A percentile compares a stretch with the other conserved stretches of the same genome.
Evolutionary conservation across 2,113 vertebrate species (phyloP).

Genomic region (Heterocephalus glaber): DNA sequence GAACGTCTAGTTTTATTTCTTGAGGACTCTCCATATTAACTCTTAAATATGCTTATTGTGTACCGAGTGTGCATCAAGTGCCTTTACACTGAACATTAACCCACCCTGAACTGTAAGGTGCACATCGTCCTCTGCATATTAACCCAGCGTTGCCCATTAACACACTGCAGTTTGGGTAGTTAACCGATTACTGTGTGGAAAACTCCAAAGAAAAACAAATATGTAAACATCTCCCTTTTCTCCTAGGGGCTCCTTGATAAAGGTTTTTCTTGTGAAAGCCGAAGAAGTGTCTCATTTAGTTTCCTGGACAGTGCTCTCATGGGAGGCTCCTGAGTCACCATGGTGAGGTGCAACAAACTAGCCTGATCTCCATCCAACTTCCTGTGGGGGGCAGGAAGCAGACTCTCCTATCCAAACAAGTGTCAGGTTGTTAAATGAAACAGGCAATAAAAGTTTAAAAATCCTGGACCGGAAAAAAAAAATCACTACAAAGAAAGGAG

Average conservation of each 20-base stretch:
- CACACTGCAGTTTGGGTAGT: background rate
- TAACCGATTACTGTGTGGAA: background rate
- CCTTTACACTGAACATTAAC: conserved; percentile 55
- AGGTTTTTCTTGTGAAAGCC: background rate
- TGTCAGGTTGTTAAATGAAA: conserved; percentile 29
- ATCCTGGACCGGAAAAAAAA: background rate
- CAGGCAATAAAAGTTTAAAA: conserved; percentile 8
- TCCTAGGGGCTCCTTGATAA: background rate
- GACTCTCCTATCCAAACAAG: conserved; percentile 22
- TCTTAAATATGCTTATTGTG: background rate
- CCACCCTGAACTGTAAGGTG: background rate
- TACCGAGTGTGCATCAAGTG: background rate
- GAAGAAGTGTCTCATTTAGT: background rate
- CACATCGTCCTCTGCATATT: conserved; percentile 26
- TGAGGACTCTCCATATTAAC: background rate
- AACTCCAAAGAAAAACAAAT: background rate
- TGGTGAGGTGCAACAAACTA: background rate
- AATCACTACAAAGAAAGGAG: conserved; percentile 50
- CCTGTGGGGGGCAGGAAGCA: background rate
- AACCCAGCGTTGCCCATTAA: conserved; percentile 42
- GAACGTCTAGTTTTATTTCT: background rate
- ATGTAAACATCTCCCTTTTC: background rate
- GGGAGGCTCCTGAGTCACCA: background rate
- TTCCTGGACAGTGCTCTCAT: background rate
- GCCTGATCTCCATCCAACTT: background rate